Conservation (phyloP, 2,888 invertebrate genomes). For the Stenotaenia linearis region DNA sequence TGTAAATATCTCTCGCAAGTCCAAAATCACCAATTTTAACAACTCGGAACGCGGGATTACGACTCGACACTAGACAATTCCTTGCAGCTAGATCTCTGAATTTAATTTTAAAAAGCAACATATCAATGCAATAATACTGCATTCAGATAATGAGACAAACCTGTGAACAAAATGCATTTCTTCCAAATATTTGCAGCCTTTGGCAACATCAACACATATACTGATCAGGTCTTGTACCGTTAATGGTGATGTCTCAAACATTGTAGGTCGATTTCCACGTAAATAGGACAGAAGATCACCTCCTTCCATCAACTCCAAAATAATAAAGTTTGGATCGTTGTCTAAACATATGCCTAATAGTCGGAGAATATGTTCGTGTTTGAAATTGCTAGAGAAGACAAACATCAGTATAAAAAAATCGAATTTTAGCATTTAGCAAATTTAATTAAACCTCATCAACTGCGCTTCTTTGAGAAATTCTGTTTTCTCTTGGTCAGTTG, state of each 20-base stretch:
- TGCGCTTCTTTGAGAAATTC: conserved; percentile 96
- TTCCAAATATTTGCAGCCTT: conserved; percentile 91
- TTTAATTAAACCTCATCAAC: conserved; percentile 62
- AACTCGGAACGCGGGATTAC: conserved; percentile 55
- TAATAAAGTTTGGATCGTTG: conserved; percentile 84
- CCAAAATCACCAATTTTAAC: conserved; percentile 99
- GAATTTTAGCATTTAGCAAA: background rate
- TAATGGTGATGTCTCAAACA: conserved; percentile 50
- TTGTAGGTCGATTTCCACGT: conserved; percentile 68
- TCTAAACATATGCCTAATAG: conserved; percentile 91
- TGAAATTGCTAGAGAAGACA: conserved; percentile 65
- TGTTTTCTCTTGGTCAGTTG: conserved; percentile 78
- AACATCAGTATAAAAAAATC: background rate
- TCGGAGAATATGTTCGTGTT: conserved; percentile 89
- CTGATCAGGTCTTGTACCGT: conserved; percentile 75
- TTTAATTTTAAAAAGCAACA: no score
- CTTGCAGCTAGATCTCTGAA: conserved; percentile 79
- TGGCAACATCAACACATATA: conserved; percentile 93
- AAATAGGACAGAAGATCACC: conserved; percentile 90
- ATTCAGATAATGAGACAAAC: conserved; percentile 36
- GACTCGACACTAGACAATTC: conserved; percentile 75
- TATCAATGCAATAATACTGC: no score
- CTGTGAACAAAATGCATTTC: conserved; percentile 96
- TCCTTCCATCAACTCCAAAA: conserved; percentile 96
- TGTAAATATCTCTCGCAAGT: conserved; percentile 90